phyloP scores from a whole-genome alignment of 92 coral and sea anemone species.

The Epizoanthus scotinus region DNA sequence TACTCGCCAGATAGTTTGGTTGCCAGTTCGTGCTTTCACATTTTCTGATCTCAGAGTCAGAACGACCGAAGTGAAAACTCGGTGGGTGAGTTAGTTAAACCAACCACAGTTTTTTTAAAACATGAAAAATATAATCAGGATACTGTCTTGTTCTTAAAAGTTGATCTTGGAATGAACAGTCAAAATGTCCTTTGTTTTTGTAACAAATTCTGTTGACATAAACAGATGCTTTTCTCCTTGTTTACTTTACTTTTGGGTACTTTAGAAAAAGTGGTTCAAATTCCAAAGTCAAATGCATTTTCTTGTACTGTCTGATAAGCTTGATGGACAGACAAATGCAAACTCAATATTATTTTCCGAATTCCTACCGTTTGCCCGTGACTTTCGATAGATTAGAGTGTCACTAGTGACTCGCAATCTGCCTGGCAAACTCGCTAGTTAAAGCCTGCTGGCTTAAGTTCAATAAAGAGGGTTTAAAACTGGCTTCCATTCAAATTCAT shows the following conservation, averaged over 20 bases:
- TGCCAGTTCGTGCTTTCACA: background rate
- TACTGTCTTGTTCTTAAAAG: too few relatives aligned
- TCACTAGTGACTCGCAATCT: background rate
- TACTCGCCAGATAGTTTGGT: background rate
- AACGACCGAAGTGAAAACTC: too few relatives aligned
- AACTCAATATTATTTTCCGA: background rate
- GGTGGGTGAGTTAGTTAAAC: too few relatives aligned
- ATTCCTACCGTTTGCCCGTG: background rate
- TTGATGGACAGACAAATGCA: background rate
- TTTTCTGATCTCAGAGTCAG: background rate
- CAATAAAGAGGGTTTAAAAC: background rate
- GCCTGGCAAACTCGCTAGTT: background rate
- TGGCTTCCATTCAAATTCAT: conserved; percentile 7
- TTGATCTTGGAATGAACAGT: too few relatives aligned
- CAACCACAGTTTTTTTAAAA: too few relatives aligned
- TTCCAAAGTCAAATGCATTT: background rate
- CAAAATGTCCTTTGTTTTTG: too few relatives aligned
- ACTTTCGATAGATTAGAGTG: conserved; percentile 24
- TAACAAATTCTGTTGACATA: conserved; percentile 12
- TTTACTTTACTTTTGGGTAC: background rate
- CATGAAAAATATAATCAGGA: too few relatives aligned
- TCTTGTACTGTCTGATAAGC: background rate
- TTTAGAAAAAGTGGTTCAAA: conserved; percentile 2
- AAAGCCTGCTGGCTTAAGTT: conserved; percentile 15
- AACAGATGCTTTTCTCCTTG: conserved; percentile 12